Conservation (phyloP, 1,140 invertebrate genomes). For the Lepidurus arcticus region DNA sequence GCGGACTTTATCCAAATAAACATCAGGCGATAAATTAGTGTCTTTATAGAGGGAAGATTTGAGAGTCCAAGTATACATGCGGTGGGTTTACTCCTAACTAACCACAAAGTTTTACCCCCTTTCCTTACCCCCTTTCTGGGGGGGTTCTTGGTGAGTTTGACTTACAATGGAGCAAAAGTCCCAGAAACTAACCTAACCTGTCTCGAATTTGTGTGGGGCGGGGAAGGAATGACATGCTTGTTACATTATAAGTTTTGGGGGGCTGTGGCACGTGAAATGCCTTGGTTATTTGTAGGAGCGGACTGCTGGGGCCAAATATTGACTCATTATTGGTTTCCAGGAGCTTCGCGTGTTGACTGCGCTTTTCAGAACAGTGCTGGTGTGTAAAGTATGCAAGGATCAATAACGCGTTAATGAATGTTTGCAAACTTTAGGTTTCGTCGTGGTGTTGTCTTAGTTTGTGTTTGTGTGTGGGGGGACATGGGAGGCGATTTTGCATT, state of each 20-base stretch:
- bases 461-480: not conserved
- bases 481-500: not conserved
- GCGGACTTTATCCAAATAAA: conserved; percentile 19
- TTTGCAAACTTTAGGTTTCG: conserved; percentile 5
- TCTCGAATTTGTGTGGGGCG: not conserved
- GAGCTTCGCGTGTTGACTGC: conserved; percentile 3
- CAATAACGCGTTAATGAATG: conserved; percentile 18
- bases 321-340: conserved; percentile 19
- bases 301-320: conserved; percentile 11
- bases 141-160: not conserved
- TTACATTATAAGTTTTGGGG: not conserved
- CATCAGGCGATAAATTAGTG: conserved; percentile 5
- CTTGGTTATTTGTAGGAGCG: not conserved
- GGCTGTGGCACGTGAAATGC: not conserved
- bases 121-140: not conserved
- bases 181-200: not conserved
- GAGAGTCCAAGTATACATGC: too few species aligned
- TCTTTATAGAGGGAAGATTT: too few species aligned
- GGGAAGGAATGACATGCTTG: not conserved
- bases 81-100: too few species aligned
- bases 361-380: conserved; percentile 7
- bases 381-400: conserved; percentile 11
- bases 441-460: not conserved
- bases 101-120: too few species aligned
- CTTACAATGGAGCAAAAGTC: not conserved